These are phyloP conservation scores for Electrophaes corylata DNA, from an alignment of 2,888 invertebrate species.

Conservation along the genomic window DNA sequence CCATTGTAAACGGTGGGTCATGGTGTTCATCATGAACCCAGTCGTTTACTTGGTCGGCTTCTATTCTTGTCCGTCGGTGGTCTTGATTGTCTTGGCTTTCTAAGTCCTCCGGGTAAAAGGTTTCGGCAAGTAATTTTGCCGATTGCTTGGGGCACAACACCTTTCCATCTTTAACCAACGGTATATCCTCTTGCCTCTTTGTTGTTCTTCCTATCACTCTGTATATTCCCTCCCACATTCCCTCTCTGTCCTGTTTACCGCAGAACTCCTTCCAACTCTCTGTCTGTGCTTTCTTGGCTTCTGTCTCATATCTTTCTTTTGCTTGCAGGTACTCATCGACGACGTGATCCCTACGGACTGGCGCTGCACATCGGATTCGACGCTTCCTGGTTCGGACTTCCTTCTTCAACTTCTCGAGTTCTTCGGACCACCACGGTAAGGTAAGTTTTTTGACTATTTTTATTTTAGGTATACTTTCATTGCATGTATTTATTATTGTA, in stretches of 20 bases:
- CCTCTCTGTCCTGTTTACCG: constrained; percentile 23
- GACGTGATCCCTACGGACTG: constrained; percentile 2
- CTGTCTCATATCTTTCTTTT: constrained; percentile 8
- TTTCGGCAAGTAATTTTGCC: constrained; percentile 10
- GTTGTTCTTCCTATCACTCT: constrained; percentile 16
- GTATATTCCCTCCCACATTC: constrained; percentile 26
- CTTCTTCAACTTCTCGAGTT: constrained; percentile 5
- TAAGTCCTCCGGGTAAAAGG: constrained; percentile 25
- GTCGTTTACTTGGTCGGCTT: constrained; percentile 15
- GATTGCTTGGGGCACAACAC: constrained; percentile 1
- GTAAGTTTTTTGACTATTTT: constrained; percentile 5
- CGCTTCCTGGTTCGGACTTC: constrained; percentile 4
- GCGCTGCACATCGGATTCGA: constrained; percentile 2
- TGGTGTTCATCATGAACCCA: not conserved
- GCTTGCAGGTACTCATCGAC: constrained; percentile 16
- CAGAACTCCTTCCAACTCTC: constrained; percentile 37
- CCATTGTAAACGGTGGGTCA: constrained; percentile 34
- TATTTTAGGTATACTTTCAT: constrained; percentile 14
- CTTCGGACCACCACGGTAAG: constrained; percentile 26
- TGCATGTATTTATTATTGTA: too few relatives aligned
- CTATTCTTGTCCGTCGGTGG: constrained; percentile 8
- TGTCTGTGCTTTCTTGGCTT: constrained; percentile 16
- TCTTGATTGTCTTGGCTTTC: constrained; percentile 1
- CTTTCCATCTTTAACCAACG: not conserved
- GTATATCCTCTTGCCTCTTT: constrained; percentile 13